These are phyloP conservation scores for Todiramphus chloris DNA, from an alignment of 2,113 vertebrate species.

Conservation along the genomic window DNA sequence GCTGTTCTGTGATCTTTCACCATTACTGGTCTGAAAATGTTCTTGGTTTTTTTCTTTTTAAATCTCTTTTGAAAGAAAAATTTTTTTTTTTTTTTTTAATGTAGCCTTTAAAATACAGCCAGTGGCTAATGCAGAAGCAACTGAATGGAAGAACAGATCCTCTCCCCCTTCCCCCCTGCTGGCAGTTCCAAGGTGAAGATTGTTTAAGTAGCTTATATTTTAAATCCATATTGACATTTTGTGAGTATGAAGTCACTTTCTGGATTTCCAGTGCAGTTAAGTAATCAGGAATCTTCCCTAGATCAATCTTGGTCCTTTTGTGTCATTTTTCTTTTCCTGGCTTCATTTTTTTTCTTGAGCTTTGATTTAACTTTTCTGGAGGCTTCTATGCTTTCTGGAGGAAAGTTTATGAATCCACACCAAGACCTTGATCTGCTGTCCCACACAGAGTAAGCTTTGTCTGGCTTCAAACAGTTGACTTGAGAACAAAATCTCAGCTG, in stretches of 20 bases:
- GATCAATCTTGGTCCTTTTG: neutral
- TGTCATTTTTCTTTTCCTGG: neutral
- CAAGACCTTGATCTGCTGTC: neutral
- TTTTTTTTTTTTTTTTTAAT: neutral
- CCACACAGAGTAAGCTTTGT: neutral
- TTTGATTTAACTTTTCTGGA: neutral
- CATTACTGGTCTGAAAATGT: neutral
- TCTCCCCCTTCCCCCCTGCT: accelerated
- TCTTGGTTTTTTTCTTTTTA: accelerated
- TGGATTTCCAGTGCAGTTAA: neutral
- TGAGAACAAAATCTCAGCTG: neutral
- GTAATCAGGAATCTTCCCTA: neutral
- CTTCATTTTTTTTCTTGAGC: neutral
- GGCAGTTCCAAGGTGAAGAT: neutral
- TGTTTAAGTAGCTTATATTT: slow-evolving; percentile 29
- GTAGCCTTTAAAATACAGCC: neutral
- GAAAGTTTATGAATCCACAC: neutral
- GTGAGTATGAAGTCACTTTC: neutral
- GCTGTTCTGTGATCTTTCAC: neutral
- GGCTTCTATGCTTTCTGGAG: neutral
- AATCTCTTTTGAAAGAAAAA: neutral
- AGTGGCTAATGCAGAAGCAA: neutral
- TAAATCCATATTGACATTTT: neutral
- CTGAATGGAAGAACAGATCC: neutral
- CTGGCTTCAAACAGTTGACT: neutral